Conservation (phyloP, 1,140 invertebrate species). For the Bradynema listronoti region DNA sequence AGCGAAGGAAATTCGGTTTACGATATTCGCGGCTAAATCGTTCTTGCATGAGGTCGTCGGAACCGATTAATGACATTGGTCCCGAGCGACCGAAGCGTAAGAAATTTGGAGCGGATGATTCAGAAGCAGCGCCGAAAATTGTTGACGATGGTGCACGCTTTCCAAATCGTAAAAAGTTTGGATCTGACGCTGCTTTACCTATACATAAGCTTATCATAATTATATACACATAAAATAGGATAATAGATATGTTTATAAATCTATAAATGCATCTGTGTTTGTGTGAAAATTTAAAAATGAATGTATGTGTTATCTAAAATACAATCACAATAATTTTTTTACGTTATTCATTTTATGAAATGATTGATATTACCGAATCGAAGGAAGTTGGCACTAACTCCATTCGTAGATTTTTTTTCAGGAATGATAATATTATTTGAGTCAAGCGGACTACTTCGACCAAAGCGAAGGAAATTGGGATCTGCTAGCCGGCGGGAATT, state of each 20-base stretch:
- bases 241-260: no score
- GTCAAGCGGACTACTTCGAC: not conserved
- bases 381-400: conserved; percentile 46
- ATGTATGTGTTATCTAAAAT: no score
- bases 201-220: not conserved
- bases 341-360: not conserved
- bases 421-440: conserved; percentile 2
- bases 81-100: conserved; percentile 43
- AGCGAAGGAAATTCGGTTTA: conserved; percentile 46
- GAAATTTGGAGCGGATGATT: conserved; percentile 45
- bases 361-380: conserved; percentile 31
- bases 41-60: conserved; percentile 17
- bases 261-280: no score
- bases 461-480: conserved; percentile 43
- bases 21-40: conserved; percentile 43
- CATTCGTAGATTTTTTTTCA: conserved; percentile 15
- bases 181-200: conserved; percentile 34
- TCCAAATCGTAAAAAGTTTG: conserved; percentile 46
- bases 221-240: no score
- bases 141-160: conserved; percentile 10
- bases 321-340: not conserved
- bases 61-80: conserved; percentile 37
- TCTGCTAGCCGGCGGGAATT: not conserved
- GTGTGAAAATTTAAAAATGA: no score
- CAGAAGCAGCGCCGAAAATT: conserved; percentile 11